Conservation (phyloP, 2,888 invertebrate genomes). For the Hypselothyrea guttata region DNA sequence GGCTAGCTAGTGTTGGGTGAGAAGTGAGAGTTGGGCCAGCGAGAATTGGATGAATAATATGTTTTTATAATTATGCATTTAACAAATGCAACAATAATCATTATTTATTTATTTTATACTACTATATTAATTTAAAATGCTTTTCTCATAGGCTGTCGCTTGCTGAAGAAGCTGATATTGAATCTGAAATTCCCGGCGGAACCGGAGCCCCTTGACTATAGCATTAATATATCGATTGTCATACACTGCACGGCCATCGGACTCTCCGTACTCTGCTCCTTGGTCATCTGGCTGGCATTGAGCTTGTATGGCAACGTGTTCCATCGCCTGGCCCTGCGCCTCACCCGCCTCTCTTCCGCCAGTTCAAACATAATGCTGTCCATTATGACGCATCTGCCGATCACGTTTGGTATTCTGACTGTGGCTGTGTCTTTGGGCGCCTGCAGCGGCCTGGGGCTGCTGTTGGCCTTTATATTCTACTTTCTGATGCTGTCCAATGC, state of each 20-base stretch:
- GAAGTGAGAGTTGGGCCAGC: too few species aligned
- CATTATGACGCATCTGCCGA: constrained; percentile 87
- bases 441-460: constrained; percentile 89
- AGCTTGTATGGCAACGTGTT: constrained; percentile 64
- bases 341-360: constrained; percentile 61
- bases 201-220: constrained; percentile 59
- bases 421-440: constrained; percentile 86
- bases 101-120: too few species aligned
- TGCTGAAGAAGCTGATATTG: constrained; percentile 65
- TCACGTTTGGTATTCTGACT: constrained; percentile 86
- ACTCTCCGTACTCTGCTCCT: constrained; percentile 58
- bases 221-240: constrained; percentile 64
- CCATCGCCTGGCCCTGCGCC: constrained; percentile 59
- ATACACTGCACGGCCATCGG: constrained; percentile 73
- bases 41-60: too few species aligned
- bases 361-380: constrained; percentile 83
- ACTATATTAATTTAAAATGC: neutral
- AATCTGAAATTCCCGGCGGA: constrained; percentile 50
- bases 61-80: too few species aligned
- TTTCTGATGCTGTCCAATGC: constrained; percentile 87
- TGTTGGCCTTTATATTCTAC: constrained; percentile 86
- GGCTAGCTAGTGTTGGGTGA: too few species aligned
- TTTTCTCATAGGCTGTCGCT: constrained; percentile 65
- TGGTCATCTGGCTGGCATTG: constrained; percentile 61
- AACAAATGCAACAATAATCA: too few species aligned